Conservation (phyloP, 2,797 vertebrate genomes). For the Danio aesculapii region DNA sequence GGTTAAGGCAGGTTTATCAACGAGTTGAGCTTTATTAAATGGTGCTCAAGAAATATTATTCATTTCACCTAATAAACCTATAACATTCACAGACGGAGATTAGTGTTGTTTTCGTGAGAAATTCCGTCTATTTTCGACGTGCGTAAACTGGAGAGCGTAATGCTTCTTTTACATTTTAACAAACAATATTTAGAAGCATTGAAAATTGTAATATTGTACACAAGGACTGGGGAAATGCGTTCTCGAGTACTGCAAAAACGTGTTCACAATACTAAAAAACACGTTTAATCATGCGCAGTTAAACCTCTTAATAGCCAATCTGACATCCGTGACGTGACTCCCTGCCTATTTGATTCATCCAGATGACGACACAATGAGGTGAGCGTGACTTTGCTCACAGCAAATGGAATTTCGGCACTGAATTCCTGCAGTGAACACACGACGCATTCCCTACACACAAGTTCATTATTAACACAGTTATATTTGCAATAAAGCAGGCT, state of each 20-base stretch:
- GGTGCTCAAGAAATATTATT: too few relatives aligned
- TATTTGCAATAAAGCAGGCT: neutral
- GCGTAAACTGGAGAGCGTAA: constrained; percentile 27
- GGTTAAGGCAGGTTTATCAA: neutral
- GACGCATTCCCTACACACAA: neutral
- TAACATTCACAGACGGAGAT: neutral
- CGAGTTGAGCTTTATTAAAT: neutral
- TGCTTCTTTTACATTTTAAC: neutral
- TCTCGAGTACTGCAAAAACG: neutral
- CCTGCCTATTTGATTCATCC: constrained; percentile 61
- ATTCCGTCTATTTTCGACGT: neutral
- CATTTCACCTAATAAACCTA: too few relatives aligned
- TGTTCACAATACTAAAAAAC: neutral
- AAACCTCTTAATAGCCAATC: constrained; percentile 43
- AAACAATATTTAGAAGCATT: neutral
- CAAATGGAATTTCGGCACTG: constrained; percentile 67
- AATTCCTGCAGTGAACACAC: constrained; percentile 6
- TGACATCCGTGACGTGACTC: constrained; percentile 72
- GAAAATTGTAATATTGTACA: neutral
- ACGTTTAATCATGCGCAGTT: constrained; percentile 57
- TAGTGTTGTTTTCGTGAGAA: neutral
- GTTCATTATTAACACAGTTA: neutral
- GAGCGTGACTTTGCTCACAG: constrained; percentile 69
- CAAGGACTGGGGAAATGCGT: neutral
- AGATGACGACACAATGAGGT: constrained; percentile 71